A percentile compares a stretch with the other conserved stretches of the same genome.
These are phyloP conservation scores for Tipula unca DNA, from an alignment of 2,888 invertebrate species.

Conservation along the genomic window DNA sequence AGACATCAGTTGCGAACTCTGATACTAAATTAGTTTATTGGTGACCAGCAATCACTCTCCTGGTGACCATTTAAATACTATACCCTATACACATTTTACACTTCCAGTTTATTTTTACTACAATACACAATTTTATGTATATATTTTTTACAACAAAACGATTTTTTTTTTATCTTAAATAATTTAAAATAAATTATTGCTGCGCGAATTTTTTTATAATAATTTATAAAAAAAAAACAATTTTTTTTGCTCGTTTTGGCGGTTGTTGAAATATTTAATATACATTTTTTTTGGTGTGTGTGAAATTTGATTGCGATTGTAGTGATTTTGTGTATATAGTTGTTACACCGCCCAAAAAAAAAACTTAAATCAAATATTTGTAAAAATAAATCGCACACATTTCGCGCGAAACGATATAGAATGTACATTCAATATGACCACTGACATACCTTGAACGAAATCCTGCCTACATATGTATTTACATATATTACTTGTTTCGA, in stretches of 20 bases:
- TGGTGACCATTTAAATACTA: too few species aligned
- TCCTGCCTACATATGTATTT: background rate
- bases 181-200: background rate
- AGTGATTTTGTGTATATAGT: background rate
- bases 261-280: background rate
- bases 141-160: background rate
- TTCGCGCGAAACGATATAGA: background rate
- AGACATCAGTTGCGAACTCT: too few species aligned
- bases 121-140: background rate
- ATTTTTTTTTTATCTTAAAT: background rate
- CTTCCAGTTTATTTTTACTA: background rate
- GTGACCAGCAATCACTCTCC: too few species aligned
- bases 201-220: background rate
- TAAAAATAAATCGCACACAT: background rate
- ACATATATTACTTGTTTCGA: too few species aligned
- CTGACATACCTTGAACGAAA: too few species aligned
- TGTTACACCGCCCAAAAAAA: background rate
- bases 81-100: background rate
- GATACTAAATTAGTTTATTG: too few species aligned
- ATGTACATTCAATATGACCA: background rate
- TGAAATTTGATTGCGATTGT: background rate
- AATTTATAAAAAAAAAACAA: background rate
- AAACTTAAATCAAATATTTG: background rate
- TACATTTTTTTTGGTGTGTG: background rate
- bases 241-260: background rate